Percentiles rank a stretch among this genome's conserved stretches.
Evolutionary conservation across 1,140 invertebrate species (phyloP).

Genomic region (Patella vulgata): DNA sequence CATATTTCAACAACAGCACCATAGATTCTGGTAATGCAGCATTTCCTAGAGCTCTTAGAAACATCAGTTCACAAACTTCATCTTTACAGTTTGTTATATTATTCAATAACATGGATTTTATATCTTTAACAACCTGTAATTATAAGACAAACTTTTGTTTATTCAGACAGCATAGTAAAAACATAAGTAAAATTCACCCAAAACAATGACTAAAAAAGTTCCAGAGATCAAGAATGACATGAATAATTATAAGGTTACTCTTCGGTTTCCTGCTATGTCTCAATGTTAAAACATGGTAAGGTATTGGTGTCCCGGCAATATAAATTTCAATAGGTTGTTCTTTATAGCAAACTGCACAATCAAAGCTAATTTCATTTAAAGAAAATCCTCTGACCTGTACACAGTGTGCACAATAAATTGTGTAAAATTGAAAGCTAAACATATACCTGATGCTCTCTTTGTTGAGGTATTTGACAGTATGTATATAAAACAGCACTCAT

Average conservation of each 20-base stretch:
- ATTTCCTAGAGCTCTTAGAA: slow-evolving; percentile 59
- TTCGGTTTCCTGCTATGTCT: too few species aligned
- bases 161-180: slow-evolving; percentile 3
- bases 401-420: neutral
- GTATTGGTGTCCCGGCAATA: too few species aligned
- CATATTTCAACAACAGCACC: slow-evolving; percentile 32
- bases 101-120: slow-evolving; percentile 29
- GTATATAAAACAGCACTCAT: slow-evolving; percentile 57
- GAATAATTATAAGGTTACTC: too few species aligned
- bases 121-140: slow-evolving; percentile 49
- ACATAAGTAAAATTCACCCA: neutral
- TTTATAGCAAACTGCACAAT: too few species aligned
- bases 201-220: too few species aligned
- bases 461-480: slow-evolving; percentile 49
- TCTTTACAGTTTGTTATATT: slow-evolving; percentile 45
- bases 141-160: neutral
- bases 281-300: too few species aligned
- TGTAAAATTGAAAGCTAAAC: neutral
- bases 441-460: slow-evolving; percentile 47
- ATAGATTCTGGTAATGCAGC: slow-evolving; percentile 50
- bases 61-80: slow-evolving; percentile 47
- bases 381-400: too few species aligned
- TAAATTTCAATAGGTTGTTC: too few species aligned
- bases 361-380: too few species aligned
- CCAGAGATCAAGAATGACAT: too few species aligned